These are phyloP conservation scores for Molossus alvarezi DNA, from an alignment of 2,797 vertebrate genomes.

Conservation along the genomic window DNA sequence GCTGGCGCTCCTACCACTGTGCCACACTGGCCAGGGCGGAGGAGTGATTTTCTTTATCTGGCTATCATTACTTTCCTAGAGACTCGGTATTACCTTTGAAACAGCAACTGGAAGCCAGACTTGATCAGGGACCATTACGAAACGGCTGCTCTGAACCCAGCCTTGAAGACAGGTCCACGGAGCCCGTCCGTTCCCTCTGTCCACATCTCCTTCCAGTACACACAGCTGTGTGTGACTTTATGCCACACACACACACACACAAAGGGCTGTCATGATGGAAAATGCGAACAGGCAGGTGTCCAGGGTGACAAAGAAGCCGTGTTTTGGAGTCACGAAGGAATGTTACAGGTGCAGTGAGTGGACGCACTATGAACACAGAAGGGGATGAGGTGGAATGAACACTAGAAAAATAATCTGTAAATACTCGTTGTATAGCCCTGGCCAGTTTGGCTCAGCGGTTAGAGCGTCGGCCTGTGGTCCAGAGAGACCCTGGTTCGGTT, in stretches of 20 bases:
- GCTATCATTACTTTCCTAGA: constrained; percentile 35
- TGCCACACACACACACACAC: not conserved
- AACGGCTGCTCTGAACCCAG: not conserved
- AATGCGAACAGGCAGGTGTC: not conserved
- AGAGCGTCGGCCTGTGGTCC: too few relatives aligned
- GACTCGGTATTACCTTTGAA: not conserved
- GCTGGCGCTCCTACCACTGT: too few relatives aligned
- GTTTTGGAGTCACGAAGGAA: not conserved
- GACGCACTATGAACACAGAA: not conserved
- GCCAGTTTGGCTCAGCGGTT: too few relatives aligned
- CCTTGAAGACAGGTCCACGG: not conserved
- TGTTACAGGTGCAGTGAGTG: not conserved
- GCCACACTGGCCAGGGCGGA: not conserved
- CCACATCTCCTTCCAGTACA: not conserved
- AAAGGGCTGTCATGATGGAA: constrained; percentile 34
- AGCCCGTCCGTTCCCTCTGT: not conserved
- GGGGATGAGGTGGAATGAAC: not conserved
- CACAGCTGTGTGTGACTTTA: not conserved
- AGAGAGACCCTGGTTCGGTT: too few relatives aligned
- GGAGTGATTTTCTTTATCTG: not conserved
- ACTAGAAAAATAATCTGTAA: constrained; percentile 27
- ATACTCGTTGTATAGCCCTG: not conserved
- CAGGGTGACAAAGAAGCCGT: too few relatives aligned
- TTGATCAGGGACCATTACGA: not conserved
- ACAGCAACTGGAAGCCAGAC: not conserved